Evolutionary conservation across 2,113 vertebrate genomes (phyloP), one percentile per base, ranked within the genome.

Genomic region (Melanerpes formicivorus): DNA sequence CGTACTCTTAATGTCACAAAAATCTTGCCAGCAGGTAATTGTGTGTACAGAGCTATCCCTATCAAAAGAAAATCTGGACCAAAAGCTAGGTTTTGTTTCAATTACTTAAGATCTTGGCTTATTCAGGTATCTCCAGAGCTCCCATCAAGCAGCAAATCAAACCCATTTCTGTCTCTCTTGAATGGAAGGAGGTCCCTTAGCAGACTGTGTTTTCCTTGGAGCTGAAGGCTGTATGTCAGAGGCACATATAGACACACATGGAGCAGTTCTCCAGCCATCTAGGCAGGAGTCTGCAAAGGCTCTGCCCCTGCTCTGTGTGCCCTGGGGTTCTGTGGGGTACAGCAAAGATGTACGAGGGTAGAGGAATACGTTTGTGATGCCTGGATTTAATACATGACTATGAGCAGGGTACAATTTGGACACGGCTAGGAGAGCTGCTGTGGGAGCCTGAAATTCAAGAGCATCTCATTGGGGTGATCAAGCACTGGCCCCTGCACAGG

Each of bases 181-280:
- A 27, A 10, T 16, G 6, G 25, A 44, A 84, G 29, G 50, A 8
- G 11, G 7, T 62, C 9, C 3, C 6, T 19, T 34, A 18, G 8
- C 40, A 84, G 60, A 10, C 5, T 50, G 19, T 25, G 34, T 26
- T 67, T 72, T 56, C 56, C 67, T 42, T 34, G 72, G 59, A 80
- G 67, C 32, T 5, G 13, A 58, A 65, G 44, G 58, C 60, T 72
- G 90, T 52, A 29, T 4, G 27, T 63, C 46, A 37, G 18, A 5
- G 65, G 50, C 42, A 14, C 12, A 27, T 2, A 9, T 5, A 62
- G 52, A 14, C 30, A 8, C 1, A 1, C 3, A 21, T 1, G 11
- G 63, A 72, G 76, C 5, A 3, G 50, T 55, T 26, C 64, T 74
- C 5, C 18, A 64, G 14, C 3, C 65, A 29, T 5, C 23, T 62